A percentile compares a stretch with the other conserved stretches of the same genome.
Evolutionary conservation across 2,888 invertebrate species (phyloP).

Genomic region (Oligia latruncula): DNA sequence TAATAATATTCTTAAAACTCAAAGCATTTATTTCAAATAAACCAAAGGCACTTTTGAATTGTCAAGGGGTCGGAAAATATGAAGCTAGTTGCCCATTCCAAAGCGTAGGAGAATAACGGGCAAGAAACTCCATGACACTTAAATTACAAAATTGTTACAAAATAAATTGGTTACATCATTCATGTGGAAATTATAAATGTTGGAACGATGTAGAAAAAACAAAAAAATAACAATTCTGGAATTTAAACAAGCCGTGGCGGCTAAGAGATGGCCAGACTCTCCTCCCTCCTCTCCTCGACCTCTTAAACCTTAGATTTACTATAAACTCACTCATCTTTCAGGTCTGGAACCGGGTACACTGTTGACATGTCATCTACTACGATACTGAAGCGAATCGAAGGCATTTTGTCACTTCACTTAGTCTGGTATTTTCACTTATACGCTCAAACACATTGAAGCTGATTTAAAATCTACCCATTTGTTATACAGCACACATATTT

Average conservation of each 20-base stretch:
- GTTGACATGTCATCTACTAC: constrained; percentile 44
- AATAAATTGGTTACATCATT: no score
- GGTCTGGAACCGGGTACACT: not conserved
- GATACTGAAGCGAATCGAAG: constrained; percentile 45
- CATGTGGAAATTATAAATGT: no score
- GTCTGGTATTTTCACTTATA: not conserved
- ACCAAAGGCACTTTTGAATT: no score
- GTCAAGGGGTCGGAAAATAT: no score
- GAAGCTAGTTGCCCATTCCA: no score
- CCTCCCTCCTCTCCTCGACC: not conserved
- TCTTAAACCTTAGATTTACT: not conserved
- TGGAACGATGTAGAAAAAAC: no score
- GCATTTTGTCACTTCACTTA: constrained; percentile 21
- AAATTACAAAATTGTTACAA: no score
- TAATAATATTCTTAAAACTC: no score
- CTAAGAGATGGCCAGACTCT: not conserved
- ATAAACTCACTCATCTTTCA: constrained; percentile 32
- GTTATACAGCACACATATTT: not conserved
- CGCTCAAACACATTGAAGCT: not conserved
- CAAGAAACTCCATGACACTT: no score
- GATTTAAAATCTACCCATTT: not conserved
- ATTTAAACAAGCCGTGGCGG: not conserved
- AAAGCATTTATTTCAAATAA: no score
- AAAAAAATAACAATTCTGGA: no score
- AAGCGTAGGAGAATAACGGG: no score